Conservation (phyloP, 2,888 invertebrate species). For the Girardia tigrina region DNA sequence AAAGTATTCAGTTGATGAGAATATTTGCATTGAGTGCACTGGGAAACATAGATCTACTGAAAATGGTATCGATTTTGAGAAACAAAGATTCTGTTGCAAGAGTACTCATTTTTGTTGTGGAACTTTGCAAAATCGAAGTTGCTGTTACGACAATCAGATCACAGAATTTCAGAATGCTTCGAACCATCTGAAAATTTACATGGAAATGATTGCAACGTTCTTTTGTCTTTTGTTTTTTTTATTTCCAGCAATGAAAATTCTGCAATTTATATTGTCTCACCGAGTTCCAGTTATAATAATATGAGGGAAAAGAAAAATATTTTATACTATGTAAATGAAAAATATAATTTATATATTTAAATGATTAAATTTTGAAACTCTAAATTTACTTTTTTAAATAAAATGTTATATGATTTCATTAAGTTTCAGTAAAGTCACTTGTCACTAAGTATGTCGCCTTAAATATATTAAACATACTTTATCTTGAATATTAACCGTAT, state of each 20-base stretch:
- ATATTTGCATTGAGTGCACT: not conserved
- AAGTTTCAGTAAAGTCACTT: no score
- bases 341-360: no score
- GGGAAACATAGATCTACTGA: not conserved
- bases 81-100: not conserved
- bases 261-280: not conserved
- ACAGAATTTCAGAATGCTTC: constrained; percentile 3
- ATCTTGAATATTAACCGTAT: no score
- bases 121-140: not conserved
- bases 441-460: no score
- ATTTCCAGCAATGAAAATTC: constrained; percentile 6
- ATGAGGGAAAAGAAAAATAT: no score
- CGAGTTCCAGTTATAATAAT: not conserved
- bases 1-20: not conserved
- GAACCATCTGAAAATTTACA: not conserved
- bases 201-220: not conserved
- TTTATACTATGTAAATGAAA: no score
- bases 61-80: not conserved
- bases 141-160: not conserved
- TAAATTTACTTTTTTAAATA: no score
- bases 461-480: no score
- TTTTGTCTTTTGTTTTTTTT: constrained; percentile 8
- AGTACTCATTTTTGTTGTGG: not conserved
- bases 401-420: no score
- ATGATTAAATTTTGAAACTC: no score